Conservation (phyloP, 2,797 vertebrate genomes). For the Ptychobarbus kaznakovi region DNA sequence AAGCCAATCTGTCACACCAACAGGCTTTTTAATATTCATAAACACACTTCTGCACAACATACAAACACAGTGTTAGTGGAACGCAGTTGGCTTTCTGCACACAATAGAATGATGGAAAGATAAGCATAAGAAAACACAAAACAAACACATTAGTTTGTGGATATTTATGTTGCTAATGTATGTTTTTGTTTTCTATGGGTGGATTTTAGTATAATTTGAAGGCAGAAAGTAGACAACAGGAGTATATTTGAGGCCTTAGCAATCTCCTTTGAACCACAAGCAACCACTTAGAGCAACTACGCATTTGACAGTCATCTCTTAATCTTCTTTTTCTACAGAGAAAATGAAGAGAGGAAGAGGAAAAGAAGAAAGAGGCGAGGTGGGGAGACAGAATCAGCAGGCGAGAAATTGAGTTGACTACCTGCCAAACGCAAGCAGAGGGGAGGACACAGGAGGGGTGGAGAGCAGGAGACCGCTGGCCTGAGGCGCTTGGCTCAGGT, state of each 20-base stretch:
- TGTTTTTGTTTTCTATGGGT: not conserved
- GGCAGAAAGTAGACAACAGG: not conserved
- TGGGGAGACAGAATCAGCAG: constrained; percentile 46
- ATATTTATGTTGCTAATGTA: not conserved
- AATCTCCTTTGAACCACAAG: constrained; percentile 4
- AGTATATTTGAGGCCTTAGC: not conserved
- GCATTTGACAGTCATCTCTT: constrained; percentile 31
- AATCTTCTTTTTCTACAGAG: constrained; percentile 19
- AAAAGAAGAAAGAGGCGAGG: not conserved
- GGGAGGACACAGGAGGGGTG: constrained; percentile 7
- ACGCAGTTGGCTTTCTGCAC: constrained; percentile 63
- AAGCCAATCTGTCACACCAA: constrained; percentile 29
- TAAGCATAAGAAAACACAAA: not conserved
- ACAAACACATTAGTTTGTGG: not conserved
- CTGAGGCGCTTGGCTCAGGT: constrained; percentile 37
- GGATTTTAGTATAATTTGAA: not conserved
- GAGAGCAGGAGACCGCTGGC: constrained; percentile 28
- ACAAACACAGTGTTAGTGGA: constrained; percentile 45
- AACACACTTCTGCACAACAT: constrained; percentile 31
- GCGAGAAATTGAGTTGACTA: constrained; percentile 57
- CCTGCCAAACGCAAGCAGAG: constrained; percentile 50
- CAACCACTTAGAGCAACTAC: constrained; percentile 17
- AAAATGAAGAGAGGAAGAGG: constrained; percentile 29
- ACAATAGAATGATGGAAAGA: constrained; percentile 53
- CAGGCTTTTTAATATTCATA: constrained; percentile 22